Evolutionary conservation across 2,888 invertebrate genomes (phyloP).

Genomic region (Cryptocheilus praepositus): DNA sequence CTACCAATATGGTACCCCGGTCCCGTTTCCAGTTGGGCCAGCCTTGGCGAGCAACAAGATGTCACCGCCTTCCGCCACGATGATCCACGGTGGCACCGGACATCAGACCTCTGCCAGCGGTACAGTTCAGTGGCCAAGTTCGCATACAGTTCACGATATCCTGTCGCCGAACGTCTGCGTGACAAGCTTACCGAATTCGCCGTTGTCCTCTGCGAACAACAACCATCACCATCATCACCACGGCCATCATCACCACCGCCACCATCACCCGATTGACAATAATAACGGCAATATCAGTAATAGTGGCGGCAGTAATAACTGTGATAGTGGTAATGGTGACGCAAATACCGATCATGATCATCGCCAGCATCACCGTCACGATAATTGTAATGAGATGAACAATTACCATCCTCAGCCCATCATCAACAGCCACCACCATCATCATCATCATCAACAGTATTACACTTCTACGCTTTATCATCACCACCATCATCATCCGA

Average conservation of each 20-base stretch:
- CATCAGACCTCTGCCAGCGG: slow-evolving; percentile 46
- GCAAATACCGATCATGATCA: slow-evolving; percentile 22
- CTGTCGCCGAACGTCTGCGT: slow-evolving; percentile 61
- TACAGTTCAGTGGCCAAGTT: slow-evolving; percentile 69
- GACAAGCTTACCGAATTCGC: slow-evolving; percentile 51
- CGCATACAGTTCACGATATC: slow-evolving; percentile 72
- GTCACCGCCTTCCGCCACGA: slow-evolving; percentile 73
- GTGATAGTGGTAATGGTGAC: slow-evolving; percentile 26
- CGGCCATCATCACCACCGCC: slow-evolving; percentile 43
- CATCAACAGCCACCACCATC: slow-evolving; percentile 59
- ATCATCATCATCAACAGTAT: slow-evolving; percentile 72
- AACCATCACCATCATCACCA: slow-evolving; percentile 56
- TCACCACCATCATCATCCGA: slow-evolving; percentile 68
- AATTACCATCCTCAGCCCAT: slow-evolving; percentile 57
- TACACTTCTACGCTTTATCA: slow-evolving; percentile 71
- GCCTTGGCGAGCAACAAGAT: slow-evolving; percentile 71
- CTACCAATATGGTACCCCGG: slow-evolving; percentile 40
- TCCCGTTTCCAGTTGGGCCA: slow-evolving; percentile 64
- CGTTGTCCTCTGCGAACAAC: slow-evolving; percentile 55
- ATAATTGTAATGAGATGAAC: slow-evolving; percentile 50
- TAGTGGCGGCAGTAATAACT: slow-evolving; percentile 28
- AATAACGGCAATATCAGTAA: slow-evolving; percentile 32
- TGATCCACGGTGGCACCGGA: slow-evolving; percentile 61
- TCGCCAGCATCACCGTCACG: slow-evolving; percentile 34
- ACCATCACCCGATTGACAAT: slow-evolving; percentile 38